Base-by-base conservation (phyloP, 1,140 invertebrate species). In the Drosophila hydei region DNA sequence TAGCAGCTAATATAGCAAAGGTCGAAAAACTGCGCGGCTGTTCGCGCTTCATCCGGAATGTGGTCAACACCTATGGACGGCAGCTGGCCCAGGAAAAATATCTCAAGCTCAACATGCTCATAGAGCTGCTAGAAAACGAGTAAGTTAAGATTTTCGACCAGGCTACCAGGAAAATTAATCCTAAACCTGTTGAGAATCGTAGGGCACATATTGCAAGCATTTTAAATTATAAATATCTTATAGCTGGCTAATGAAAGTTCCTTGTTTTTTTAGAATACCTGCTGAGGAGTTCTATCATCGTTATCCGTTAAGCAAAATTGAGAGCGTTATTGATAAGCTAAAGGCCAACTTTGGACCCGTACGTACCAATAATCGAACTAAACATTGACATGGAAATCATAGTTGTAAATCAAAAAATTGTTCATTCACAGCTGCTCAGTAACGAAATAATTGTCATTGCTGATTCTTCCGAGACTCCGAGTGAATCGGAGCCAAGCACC, bases 291-390 rank as follows among this genome's bases (percentile, higher is more conserved):
- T 70, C 2, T 62, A 27, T 27, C 6, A 16, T 0, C 59, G 50
- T 4, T 63, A 23, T 27, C 43, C 59, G 33, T 30, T 85, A 1
- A 11, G 9, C 6, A 85, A 76, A 27, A 73, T 84, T 11, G 79
- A 84, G 43, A 6, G 33, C 0, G 50, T 79, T 4, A 51, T 85
- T 3, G 36, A 42, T 0, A 84, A 79, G 12, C 7, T 84, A 0
- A 79, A 76, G 45, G 1, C n/a, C 0, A 85, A 62, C 19, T 84
- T 79, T 8, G 16, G 21, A 6, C 7, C 47, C 47, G 79, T 83
- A 76, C 58, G 80, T 58, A 19, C 3, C 5, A 36, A 1, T 1
- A 6, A 19, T 9, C 18, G 1, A 30, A 45, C 5, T 0, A 8
- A 12, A 19, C 1, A 23, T 38, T 38, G 11, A 14, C 19, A 12